Percentiles rank a stretch among this genome's conserved stretches.
phyloP scores from a whole-genome alignment of 2,888 invertebrate species.

The Galerucella calmariensis region DNA sequence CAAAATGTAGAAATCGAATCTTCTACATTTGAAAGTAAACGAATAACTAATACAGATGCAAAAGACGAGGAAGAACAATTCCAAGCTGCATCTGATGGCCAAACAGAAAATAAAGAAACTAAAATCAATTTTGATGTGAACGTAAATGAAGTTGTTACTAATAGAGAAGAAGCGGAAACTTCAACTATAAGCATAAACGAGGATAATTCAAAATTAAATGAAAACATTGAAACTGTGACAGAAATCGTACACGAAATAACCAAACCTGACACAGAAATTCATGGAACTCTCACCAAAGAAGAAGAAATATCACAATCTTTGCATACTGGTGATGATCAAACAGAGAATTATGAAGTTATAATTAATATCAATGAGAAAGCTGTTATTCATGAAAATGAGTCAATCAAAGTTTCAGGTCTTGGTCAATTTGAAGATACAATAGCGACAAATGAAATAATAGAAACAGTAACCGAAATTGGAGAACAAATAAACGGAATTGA shows the following conservation, averaged over 20 bases:
- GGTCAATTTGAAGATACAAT: background rate
- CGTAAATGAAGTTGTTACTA: background rate
- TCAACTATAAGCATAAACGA: background rate
- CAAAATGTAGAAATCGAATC: background rate
- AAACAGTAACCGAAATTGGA: background rate
- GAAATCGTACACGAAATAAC: background rate
- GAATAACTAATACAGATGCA: background rate
- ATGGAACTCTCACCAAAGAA: background rate
- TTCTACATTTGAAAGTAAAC: background rate
- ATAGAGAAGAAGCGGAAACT: background rate
- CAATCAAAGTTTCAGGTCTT: background rate
- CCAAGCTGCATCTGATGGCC: background rate
- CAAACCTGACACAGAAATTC: background rate
- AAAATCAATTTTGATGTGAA: background rate
- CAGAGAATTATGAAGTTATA: background rate
- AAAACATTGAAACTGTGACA: background rate
- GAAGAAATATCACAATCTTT: background rate
- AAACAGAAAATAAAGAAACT: background rate
- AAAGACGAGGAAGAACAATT: background rate
- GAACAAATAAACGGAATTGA: background rate
- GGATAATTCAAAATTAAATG: background rate
- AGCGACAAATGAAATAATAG: background rate
- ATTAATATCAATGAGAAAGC: background rate
- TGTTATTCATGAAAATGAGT: background rate
- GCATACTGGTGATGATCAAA: background rate